Evolutionary conservation across 92 coral and sea anemone species (phyloP).

Genomic region (Epizoanthus rinbou): DNA sequence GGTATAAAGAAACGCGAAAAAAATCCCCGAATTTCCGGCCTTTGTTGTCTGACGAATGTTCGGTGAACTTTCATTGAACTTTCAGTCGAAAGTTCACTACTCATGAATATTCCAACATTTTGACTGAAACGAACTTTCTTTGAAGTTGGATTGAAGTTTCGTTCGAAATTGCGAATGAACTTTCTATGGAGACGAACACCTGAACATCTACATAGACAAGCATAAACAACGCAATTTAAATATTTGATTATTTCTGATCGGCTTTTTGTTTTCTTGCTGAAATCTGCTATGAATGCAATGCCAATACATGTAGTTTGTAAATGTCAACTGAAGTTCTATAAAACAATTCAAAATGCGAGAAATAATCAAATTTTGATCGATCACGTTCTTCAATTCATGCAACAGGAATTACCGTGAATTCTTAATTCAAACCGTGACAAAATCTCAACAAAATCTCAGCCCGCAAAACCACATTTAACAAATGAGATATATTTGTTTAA

Average conservation of each 20-base stretch:
- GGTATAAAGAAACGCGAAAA: background rate
- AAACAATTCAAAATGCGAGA: background rate
- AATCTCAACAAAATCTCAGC: constrained; percentile 2
- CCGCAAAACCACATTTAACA: background rate
- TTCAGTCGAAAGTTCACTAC: background rate
- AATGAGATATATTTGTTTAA: background rate
- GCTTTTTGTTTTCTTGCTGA: background rate
- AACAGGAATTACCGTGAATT: background rate
- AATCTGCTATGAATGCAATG: constrained; percentile 6
- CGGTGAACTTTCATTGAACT: background rate
- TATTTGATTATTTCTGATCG: background rate
- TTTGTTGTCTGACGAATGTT: background rate
- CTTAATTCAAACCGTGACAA: background rate
- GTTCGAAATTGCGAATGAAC: constrained; percentile 1
- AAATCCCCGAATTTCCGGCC: constrained; percentile 1
- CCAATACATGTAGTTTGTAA: constrained; percentile 8
- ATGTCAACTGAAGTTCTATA: constrained; percentile 4
- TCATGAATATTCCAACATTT: constrained; percentile 5
- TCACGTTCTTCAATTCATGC: constrained; percentile 8
- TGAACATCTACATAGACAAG: background rate
- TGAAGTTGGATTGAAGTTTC: background rate
- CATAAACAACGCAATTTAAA: background rate
- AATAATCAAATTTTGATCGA: constrained; percentile 2
- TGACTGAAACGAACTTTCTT: constrained; percentile 6
- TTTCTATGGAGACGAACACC: constrained; percentile 5